Base-by-base conservation (phyloP, 2,797 vertebrate species). In the Phrynocephalus guinanensis region DNA sequence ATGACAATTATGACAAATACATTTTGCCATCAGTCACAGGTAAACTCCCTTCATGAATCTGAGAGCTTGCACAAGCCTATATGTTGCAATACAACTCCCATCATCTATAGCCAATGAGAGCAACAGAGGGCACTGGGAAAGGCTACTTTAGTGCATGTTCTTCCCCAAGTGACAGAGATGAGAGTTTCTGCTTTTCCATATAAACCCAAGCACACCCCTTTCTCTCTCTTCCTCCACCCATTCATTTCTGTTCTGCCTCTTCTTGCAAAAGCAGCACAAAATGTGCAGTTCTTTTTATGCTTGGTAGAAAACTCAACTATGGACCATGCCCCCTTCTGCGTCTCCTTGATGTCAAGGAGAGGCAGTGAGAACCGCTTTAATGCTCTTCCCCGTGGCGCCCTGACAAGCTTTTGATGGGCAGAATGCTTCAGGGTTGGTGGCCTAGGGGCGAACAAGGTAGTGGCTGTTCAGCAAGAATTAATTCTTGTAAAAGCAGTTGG, bases 241-340 rank as follows among this genome's bases (percentile, higher is more conserved):
- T 56, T 70, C 73, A 16, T 50, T 91, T 73, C 28, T 86, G 71
- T 86, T 82, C 22, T 78, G 52, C 87, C 88, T 87, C 71, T 89
- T 83, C 84, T 68, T 1, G 6, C 0, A 1, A 91, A 91, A 88
- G 24, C 80, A 91, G 87, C 79, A 60, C 73, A 86, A 91, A 92
- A 90, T 50, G 88, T 30, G 80, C 66, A 89, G 78, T 26, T 68
- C 88, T 87, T 48, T 63, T 50, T 66, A 89, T 92, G 73, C 48
- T 16, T 79, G 88, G 93, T 44, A 44, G 38, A 44, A 44, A 44
- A 44, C 38, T 44, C 38, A 44, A 44, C 38, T 44, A 44, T 44
- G 5, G 38, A 44, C 38, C 38, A 44, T 44, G 38, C 38, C 38
- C 38, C 38, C 38, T 44, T 44, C 38, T 44, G 38, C 38, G 38